phyloP scores from a whole-genome alignment of 2,113 vertebrate species.

The Polyodon spathula region DNA sequence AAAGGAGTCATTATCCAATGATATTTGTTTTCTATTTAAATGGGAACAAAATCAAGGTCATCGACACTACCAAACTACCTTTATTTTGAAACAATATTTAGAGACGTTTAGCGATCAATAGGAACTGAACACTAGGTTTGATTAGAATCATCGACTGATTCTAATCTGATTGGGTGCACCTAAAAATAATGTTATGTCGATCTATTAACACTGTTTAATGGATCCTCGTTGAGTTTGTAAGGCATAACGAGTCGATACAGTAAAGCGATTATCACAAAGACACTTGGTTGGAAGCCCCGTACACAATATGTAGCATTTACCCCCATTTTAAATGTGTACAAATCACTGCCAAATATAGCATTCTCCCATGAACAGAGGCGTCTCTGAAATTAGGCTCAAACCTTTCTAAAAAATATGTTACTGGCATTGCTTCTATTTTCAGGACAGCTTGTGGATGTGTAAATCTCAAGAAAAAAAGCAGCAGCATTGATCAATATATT shows the following conservation, averaged over 20 bases:
- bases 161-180: too few species aligned
- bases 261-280: conserved; percentile 62
- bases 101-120: conserved; percentile 83
- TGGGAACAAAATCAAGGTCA: conserved; percentile 80
- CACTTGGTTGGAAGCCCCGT: conserved; percentile 59
- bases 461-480: too few species aligned
- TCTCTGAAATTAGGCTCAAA: too few species aligned
- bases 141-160: conserved; percentile 15
- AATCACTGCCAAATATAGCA: neutral
- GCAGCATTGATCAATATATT: too few species aligned
- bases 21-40: conserved; percentile 59
- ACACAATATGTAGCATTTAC: conserved; percentile 34
- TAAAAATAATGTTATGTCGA: conserved; percentile 76
- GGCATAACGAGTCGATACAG: conserved; percentile 65
- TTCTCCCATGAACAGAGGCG: too few species aligned
- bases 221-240: conserved; percentile 66
- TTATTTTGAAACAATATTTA: conserved; percentile 79
- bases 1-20: conserved; percentile 54
- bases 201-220: conserved; percentile 89
- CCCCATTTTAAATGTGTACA: conserved; percentile 22
- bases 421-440: too few species aligned
- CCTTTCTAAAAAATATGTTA: too few species aligned
- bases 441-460: too few species aligned
- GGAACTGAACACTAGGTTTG: conserved; percentile 29
- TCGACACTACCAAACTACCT: conserved; percentile 55